A percentile compares a stretch with the other conserved stretches of the same genome.
Conservation (phyloP, 2,888 invertebrate genomes). For the Parascotia fuliginaria region DNA sequence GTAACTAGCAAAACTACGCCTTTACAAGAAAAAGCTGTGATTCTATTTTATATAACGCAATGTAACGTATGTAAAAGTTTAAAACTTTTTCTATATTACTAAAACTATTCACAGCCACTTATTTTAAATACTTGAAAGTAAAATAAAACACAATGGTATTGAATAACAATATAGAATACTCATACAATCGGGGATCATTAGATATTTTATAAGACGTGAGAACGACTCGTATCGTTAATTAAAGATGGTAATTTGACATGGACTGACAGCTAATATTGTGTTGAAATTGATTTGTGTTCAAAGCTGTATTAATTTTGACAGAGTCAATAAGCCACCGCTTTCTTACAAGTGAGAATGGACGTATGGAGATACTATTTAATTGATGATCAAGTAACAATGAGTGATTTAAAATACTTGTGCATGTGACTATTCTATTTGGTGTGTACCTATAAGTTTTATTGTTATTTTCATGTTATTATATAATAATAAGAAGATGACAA, state of each 20-base stretch:
- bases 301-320: slow-evolving; percentile 84
- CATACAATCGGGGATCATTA: slow-evolving; percentile 53
- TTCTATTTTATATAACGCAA: no score
- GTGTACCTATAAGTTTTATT: no score
- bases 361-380: slow-evolving; percentile 22
- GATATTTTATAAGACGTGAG: slow-evolving; percentile 69
- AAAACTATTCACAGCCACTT: slow-evolving; percentile 3
- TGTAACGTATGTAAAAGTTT: no score
- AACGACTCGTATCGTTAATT: slow-evolving; percentile 75
- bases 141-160: slow-evolving; percentile 43
- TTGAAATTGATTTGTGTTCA: slow-evolving; percentile 84
- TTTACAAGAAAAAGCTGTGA: no score
- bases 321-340: slow-evolving; percentile 83
- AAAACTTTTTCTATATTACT: no score
- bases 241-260: slow-evolving; percentile 79
- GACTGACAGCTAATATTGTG: slow-evolving; percentile 81
- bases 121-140: slow-evolving; percentile 24
- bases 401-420: not conserved
- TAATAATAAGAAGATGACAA: no score
- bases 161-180: slow-evolving; percentile 55
- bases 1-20: no score
- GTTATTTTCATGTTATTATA: no score
- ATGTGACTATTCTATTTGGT: not conserved
- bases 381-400: slow-evolving; percentile 21
- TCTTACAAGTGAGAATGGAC: slow-evolving; percentile 53